Conservation (phyloP, 1,140 invertebrate genomes). For the Laodelphax striatellus region DNA sequence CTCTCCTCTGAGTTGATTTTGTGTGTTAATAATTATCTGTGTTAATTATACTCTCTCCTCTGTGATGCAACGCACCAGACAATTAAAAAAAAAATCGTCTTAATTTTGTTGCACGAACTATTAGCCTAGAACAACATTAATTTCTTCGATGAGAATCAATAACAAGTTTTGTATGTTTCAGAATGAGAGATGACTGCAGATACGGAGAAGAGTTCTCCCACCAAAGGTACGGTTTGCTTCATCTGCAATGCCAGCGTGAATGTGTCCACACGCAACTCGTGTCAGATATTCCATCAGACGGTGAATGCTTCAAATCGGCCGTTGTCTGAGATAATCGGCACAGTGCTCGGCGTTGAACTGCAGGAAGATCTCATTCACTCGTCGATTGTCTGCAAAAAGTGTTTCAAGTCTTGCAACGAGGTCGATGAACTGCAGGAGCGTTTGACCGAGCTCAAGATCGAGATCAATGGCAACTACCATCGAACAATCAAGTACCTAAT, state of each 20-base stretch:
- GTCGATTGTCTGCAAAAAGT: constrained; percentile 47
- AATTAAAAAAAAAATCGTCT: too few relatives aligned
- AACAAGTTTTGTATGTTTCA: constrained; percentile 1
- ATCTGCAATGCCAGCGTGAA: constrained; percentile 41
- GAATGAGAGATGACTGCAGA: constrained; percentile 18
- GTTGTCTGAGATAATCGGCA: constrained; percentile 34
- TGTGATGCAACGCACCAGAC: too few relatives aligned
- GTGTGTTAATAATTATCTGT: too few relatives aligned
- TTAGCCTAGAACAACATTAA: too few relatives aligned
- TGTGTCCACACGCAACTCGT: constrained; percentile 37
- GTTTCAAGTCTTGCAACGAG: constrained; percentile 46
- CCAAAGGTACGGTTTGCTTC: constrained; percentile 30
- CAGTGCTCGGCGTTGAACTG: constrained; percentile 37
- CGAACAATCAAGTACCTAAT: constrained; percentile 29
- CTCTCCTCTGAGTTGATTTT: too few relatives aligned
- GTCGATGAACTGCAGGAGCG: constrained; percentile 43
- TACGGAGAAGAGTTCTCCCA: constrained; percentile 10
- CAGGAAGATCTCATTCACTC: constrained; percentile 38
- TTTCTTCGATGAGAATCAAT: too few relatives aligned
- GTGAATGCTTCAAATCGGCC: constrained; percentile 32
- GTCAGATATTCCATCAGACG: constrained; percentile 37
- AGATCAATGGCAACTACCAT: constrained; percentile 34
- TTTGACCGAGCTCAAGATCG: constrained; percentile 35
- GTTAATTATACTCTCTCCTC: too few relatives aligned
- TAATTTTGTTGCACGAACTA: too few relatives aligned